phyloP scores from a whole-genome alignment of 2,888 invertebrate species.

The Barypeithes pellucidus region DNA sequence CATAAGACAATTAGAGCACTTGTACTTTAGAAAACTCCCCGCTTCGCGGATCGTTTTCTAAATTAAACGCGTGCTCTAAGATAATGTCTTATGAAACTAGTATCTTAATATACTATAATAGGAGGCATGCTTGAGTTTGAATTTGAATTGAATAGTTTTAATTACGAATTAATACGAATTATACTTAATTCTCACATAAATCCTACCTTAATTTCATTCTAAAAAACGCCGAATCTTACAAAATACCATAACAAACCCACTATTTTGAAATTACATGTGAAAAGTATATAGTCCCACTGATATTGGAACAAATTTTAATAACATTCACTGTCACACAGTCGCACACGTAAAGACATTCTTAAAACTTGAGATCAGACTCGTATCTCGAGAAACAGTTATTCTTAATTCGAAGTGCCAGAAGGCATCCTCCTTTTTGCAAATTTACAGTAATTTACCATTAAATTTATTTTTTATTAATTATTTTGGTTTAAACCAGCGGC shows the following conservation, averaged over 20 bases:
- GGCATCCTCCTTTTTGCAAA: constrained; percentile 45
- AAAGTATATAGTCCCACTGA: not conserved
- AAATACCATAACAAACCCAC: not conserved
- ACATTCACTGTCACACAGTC: constrained; percentile 32
- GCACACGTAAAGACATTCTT: constrained; percentile 28
- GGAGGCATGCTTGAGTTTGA: too few species aligned
- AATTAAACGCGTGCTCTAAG: too few species aligned
- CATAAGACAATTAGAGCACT: too few species aligned
- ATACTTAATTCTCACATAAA: not conserved
- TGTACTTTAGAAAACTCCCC: too few species aligned
- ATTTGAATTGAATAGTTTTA: too few species aligned
- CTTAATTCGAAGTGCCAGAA: constrained; percentile 30
- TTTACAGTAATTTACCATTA: constrained; percentile 39
- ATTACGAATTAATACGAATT: too few species aligned
- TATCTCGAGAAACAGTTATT: constrained; percentile 46
- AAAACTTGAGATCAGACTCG: constrained; percentile 27
- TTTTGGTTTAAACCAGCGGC: constrained; percentile 22
- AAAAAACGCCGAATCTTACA: not conserved
- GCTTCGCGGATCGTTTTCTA: too few species aligned
- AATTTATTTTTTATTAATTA: constrained; percentile 35
- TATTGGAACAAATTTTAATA: not conserved
- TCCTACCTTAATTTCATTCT: not conserved
- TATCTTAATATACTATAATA: too few species aligned
- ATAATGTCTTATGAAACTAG: too few species aligned
- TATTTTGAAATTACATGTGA: not conserved